Conservation (phyloP, 2,113 vertebrate genomes). For the Aptenodytes forsteri region DNA sequence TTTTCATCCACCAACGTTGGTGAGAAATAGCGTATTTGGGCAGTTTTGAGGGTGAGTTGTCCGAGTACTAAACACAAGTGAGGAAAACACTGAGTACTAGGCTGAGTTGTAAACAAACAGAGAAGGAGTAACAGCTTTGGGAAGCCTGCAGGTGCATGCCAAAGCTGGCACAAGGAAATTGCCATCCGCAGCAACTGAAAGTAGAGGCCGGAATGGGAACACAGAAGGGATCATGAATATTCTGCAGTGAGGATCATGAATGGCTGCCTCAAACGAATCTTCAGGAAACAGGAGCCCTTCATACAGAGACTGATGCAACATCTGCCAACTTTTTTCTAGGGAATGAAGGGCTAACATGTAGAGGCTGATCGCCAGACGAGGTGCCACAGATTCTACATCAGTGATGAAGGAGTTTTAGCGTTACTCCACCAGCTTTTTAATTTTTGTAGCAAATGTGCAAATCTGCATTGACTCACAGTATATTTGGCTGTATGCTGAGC, state of each 20-base stretch:
- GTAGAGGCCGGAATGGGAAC: not conserved
- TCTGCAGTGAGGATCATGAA: not conserved
- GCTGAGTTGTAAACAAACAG: not conserved
- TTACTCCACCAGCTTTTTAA: not conserved
- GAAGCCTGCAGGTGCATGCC: not conserved
- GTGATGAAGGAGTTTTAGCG: not conserved
- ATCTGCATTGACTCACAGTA: not conserved
- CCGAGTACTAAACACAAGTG: not conserved
- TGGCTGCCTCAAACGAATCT: not conserved
- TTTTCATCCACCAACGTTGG: not conserved
- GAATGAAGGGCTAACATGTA: not conserved
- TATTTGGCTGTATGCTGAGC: not conserved
- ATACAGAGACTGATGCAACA: not conserved
- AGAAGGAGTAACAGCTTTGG: not conserved
- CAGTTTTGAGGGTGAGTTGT: not conserved
- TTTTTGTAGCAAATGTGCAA: not conserved
- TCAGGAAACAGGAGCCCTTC: not conserved
- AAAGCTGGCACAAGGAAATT: not conserved
- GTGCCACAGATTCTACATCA: not conserved
- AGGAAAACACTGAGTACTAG: not conserved
- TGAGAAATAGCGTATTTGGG: not conserved
- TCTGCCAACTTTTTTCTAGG: not conserved
- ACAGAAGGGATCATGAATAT: not conserved
- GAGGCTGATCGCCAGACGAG: not conserved
- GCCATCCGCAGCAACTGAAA: not conserved